Conservation (phyloP, 2,888 invertebrate genomes). For the Conistra vaccinii region DNA sequence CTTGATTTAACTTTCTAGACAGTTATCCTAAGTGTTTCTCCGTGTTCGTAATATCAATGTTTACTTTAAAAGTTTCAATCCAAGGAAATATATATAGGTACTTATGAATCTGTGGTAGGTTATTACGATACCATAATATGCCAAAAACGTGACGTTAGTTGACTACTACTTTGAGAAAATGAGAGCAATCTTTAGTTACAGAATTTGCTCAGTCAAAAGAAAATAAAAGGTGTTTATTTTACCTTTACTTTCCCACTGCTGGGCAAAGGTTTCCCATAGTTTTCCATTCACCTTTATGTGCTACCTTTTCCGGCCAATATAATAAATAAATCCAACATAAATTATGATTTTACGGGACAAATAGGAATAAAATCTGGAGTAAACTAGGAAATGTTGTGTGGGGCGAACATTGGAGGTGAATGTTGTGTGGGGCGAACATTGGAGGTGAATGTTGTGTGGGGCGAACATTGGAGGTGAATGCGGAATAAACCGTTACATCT, state of each 20-base stretch:
- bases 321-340: too few species aligned
- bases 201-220: neutral
- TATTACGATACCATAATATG: neutral
- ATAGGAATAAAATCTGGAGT: neutral
- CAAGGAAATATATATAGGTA: neutral
- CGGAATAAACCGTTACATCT: neutral
- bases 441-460: too few species aligned
- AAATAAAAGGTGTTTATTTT: neutral
- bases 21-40: slow-evolving; percentile 58
- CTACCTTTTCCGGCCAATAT: too few species aligned
- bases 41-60: slow-evolving; percentile 50
- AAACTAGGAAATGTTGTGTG: neutral
- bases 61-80: slow-evolving; percentile 51
- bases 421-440: too few species aligned
- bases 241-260: too few species aligned
- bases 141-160: neutral
- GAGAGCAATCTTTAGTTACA: neutral
- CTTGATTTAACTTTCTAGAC: slow-evolving; percentile 64
- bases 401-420: too few species aligned
- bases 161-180: too few species aligned
- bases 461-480: neutral
- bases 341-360: neutral
- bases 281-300: too few species aligned
- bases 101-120: neutral
- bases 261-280: too few species aligned